These are phyloP conservation scores for Tortricodes alternella DNA, from an alignment of 2,888 invertebrate genomes.

Conservation along the genomic window DNA sequence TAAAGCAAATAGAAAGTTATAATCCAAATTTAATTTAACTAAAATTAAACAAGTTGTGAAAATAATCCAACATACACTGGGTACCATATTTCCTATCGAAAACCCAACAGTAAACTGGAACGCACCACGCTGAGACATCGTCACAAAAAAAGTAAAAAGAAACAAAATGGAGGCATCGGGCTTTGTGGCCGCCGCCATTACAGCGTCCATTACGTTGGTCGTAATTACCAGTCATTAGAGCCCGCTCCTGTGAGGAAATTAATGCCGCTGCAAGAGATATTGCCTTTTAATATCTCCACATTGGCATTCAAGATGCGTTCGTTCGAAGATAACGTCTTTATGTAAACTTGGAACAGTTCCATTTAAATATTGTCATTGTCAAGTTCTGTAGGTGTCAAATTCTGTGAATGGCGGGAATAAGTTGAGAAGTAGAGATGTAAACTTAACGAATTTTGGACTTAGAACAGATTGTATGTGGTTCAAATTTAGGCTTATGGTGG, in stretches of 20 bases:
- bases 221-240: conserved; percentile 79
- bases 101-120: conserved; percentile 47
- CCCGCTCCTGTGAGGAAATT: conserved; percentile 58
- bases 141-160: conserved; percentile 52
- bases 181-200: conserved; percentile 74
- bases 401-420: too few species aligned
- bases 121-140: conserved; percentile 51
- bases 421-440: too few species aligned
- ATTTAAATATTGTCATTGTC: conserved; percentile 10
- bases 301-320: conserved; percentile 43
- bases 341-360: conserved; percentile 22
- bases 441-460: too few species aligned
- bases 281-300: conserved; percentile 68
- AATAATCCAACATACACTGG: too few species aligned
- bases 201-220: conserved; percentile 68
- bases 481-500: too few species aligned
- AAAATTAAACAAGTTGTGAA: too few species aligned
- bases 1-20: too few species aligned
- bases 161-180: conserved; percentile 62
- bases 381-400: background rate
- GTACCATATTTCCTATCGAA: background rate
- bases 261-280: conserved; percentile 54
- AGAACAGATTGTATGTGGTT: too few species aligned
- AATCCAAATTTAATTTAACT: too few species aligned
- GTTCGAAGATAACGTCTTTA: conserved; percentile 20